Base-by-base conservation (phyloP, 2,113 vertebrate genomes). In the Lipotes vexillifer region DNA sequence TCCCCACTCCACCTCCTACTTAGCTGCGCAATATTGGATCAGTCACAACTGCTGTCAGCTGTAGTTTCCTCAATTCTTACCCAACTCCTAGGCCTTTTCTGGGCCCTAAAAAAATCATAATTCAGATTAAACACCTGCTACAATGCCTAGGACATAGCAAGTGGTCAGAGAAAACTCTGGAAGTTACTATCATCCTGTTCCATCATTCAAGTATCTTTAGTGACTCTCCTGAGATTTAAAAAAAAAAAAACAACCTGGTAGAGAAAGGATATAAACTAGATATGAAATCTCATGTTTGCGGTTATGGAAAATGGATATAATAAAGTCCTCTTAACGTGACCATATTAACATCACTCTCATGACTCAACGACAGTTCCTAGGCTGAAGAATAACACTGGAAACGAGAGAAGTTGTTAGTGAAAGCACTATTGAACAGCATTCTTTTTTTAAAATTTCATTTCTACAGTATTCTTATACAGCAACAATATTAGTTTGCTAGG, bases 1-100 rank as follows among this genome's bases (percentile, higher is more conserved):
- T 8, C 25, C 23, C 44, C 2, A 0, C 0, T 6, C 25, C 46
- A 25, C 9, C 12, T 4, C 9, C 23, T 9, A 3, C n/a, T 21
- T 27, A 5, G 21, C 36, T 13, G 7, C 4, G 27, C 17, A 18
- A 6, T 4, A 44, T 33, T 27, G 15, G 29, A 7, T 20, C 25
- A 1, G 23, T 14, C 69, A 41, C 13, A 8, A 0, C 72, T 4
- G 1, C 36, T 4, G 3, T 9, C 52, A 46, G 46, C 52, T 71
- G 29, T 3, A 8, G 36, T 29, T 59, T 68, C 65, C 36, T 6
- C 8, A 1, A 1, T 2, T 7, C 44, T 55, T 6, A 72, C 0
- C 27, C 14, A 38, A 3, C 33, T 61, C 46, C 1, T 0, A 31
- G 38, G 44, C 29, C 17, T 74, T 57, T 75, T 15, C 65, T 63